Conservation (phyloP, 2,888 invertebrate genomes). For the Lissocephala sabroskyi region DNA sequence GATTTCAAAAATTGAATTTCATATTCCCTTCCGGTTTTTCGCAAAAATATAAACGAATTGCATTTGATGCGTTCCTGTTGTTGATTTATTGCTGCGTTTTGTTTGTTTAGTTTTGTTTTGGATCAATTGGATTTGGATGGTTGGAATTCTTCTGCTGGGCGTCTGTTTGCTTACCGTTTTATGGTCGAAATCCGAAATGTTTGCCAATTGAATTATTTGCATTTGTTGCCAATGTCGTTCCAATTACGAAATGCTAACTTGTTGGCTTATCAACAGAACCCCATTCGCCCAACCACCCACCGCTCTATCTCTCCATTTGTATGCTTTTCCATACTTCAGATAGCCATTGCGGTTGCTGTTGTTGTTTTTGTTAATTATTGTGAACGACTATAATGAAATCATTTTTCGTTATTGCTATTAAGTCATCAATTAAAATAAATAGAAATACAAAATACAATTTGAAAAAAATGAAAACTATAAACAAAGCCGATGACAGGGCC, state of each 20-base stretch:
- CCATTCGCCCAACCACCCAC: too few relatives aligned
- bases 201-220: slow-evolving; percentile 30
- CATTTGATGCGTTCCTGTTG: slow-evolving; percentile 47
- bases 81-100: slow-evolving; percentile 40
- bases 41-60: slow-evolving; percentile 30
- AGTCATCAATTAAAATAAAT: slow-evolving; percentile 64
- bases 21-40: neutral
- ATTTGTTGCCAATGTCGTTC: slow-evolving; percentile 7
- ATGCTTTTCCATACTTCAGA: neutral
- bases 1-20: too few relatives aligned
- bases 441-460: slow-evolving; percentile 44
- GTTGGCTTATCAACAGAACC: too few relatives aligned
- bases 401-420: slow-evolving; percentile 43
- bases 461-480: too few relatives aligned
- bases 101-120: slow-evolving; percentile 16
- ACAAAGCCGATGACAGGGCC: too few relatives aligned
- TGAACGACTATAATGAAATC: slow-evolving; percentile 45
- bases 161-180: slow-evolving; percentile 16
- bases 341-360: slow-evolving; percentile 29
- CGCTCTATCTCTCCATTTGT: too few relatives aligned
- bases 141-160: slow-evolving; percentile 8
- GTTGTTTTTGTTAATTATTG: slow-evolving; percentile 44
- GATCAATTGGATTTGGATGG: slow-evolving; percentile 1
- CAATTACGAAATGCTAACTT: slow-evolving; percentile 26
- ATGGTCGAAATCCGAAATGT: slow-evolving; percentile 33